phyloP scores from a whole-genome alignment of 2,797 vertebrate species.

The Chelon auratus region DNA sequence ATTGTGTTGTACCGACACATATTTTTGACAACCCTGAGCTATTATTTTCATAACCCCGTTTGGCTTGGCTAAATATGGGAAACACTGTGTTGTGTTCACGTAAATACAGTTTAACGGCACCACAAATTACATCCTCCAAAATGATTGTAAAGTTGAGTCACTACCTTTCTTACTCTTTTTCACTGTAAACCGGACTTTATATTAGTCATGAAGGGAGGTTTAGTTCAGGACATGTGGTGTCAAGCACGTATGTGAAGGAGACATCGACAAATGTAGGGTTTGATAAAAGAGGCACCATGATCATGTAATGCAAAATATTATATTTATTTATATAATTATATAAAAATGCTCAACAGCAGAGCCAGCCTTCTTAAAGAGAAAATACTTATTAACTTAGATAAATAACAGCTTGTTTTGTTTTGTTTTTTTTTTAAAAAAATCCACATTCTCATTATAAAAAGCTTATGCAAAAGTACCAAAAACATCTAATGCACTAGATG shows the following conservation, averaged over 20 bases:
- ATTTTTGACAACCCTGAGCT: too few relatives aligned
- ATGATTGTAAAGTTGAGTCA: too few relatives aligned
- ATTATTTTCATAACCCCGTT: too few relatives aligned
- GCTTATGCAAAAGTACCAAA: neutral
- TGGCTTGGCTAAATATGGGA: too few relatives aligned
- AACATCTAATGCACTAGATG: neutral
- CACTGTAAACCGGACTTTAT: too few relatives aligned
- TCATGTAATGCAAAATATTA: constrained; percentile 23
- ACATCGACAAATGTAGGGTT: neutral
- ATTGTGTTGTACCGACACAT: too few relatives aligned
- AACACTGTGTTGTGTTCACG: too few relatives aligned
- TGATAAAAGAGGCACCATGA: neutral
- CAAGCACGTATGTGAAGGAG: neutral
- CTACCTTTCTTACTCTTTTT: too few relatives aligned
- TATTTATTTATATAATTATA: constrained; percentile 21
- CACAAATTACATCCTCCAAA: too few relatives aligned
- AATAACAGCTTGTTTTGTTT: neutral
- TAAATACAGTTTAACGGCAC: too few relatives aligned
- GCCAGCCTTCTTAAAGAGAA: constrained; percentile 39
- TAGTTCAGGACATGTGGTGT: too few relatives aligned
- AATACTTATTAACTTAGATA: constrained; percentile 18
- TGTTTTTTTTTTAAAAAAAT: neutral
- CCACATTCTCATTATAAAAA: neutral
- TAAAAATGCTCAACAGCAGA: constrained; percentile 11
- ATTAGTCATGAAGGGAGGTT: too few relatives aligned